A percentile compares a stretch with the other conserved stretches of the same genome.
Conservation (phyloP, 2,113 vertebrate genomes). For the Oreochromis aureus region DNA sequence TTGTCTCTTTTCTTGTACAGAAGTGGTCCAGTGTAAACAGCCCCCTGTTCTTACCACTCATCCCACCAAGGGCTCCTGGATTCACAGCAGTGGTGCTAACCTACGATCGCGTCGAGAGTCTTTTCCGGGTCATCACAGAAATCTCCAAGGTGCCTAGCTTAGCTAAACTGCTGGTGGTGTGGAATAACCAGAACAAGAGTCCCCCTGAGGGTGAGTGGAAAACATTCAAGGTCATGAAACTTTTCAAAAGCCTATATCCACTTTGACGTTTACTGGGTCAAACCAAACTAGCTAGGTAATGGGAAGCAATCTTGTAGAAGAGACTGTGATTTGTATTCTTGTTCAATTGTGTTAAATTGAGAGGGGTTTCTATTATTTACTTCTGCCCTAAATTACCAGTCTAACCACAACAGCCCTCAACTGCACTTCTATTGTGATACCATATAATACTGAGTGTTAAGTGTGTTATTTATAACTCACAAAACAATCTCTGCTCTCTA, state of each 20-base stretch:
- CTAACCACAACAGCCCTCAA: neutral
- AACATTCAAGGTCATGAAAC: neutral
- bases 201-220: slow-evolving; percentile 89
- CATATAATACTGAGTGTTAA: neutral
- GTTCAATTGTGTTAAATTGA: neutral
- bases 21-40: slow-evolving; percentile 96
- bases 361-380: neutral
- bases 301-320: neutral
- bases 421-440: neutral
- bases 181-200: slow-evolving; percentile 98
- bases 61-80: slow-evolving; percentile 91
- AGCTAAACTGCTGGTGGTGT: slow-evolving; percentile 92
- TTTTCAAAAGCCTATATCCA: neutral
- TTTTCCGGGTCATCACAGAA: slow-evolving; percentile 96
- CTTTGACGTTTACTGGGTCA: neutral
- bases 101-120: slow-evolving; percentile 94
- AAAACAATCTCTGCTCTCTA: neutral
- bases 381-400: neutral
- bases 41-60: slow-evolving; percentile 92
- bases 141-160: slow-evolving; percentile 96
- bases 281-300: neutral
- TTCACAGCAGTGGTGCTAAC: slow-evolving; percentile 97
- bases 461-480: neutral
- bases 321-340: neutral
- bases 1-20: slow-evolving; percentile 56